phyloP scores from a whole-genome alignment of 2,797 vertebrate genomes.

The Pteronotus mesoamericanus region DNA sequence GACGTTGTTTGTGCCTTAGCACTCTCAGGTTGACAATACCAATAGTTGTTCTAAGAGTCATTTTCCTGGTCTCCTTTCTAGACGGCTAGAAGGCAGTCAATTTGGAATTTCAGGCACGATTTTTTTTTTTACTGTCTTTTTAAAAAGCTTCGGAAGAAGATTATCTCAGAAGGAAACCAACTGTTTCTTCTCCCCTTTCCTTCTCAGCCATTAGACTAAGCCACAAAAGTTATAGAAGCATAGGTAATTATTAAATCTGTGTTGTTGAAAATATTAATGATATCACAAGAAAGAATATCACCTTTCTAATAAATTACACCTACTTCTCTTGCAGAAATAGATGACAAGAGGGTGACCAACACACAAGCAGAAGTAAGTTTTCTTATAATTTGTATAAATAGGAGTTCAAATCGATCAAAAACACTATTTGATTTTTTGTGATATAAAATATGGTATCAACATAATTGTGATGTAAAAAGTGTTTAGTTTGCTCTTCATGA shows the following conservation, averaged over 20 bases:
- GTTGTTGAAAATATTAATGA: background rate
- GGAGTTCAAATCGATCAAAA: background rate
- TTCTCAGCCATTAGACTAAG: background rate
- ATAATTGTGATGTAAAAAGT: background rate
- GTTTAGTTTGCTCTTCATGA: background rate
- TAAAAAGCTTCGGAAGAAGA: background rate
- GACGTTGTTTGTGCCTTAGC: background rate
- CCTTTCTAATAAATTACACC: constrained; percentile 48
- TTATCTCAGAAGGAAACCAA: background rate
- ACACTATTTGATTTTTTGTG: background rate
- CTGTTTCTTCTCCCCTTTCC: background rate
- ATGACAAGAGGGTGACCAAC: constrained; percentile 85
- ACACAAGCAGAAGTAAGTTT: constrained; percentile 87
- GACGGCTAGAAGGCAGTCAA: background rate
- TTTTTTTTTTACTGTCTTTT: background rate
- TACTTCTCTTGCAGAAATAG: constrained; percentile 82
- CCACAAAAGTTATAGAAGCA: background rate
- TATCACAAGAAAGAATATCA: background rate
- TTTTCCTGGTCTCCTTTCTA: background rate
- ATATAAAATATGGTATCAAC: background rate
- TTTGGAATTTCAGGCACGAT: background rate
- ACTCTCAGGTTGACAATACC: background rate
- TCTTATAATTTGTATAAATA: background rate
- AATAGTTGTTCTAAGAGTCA: background rate
- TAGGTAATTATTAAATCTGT: background rate